A percentile compares a stretch with the other conserved stretches of the same genome.
Conservation (phyloP, 2,797 vertebrate genomes). For the Cynopterus sphinx region DNA sequence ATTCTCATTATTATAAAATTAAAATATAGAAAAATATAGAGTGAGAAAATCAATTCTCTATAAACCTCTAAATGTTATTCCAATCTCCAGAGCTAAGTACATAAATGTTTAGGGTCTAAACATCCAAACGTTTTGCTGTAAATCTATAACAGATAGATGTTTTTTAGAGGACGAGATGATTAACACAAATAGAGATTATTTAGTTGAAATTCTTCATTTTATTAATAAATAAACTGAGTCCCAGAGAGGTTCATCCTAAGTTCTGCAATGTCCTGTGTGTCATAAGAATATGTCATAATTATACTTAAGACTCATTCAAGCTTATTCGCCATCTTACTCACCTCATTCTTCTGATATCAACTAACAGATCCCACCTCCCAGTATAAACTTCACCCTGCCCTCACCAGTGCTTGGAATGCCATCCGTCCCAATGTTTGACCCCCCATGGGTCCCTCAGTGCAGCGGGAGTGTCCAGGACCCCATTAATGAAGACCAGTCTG, state of each 20-base stretch:
- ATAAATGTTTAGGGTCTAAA: background rate
- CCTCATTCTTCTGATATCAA: slow-evolving; percentile 16
- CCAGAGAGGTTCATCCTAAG: background rate
- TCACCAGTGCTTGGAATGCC: slow-evolving; percentile 99
- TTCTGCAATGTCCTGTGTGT: background rate
- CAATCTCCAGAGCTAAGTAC: background rate
- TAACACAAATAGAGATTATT: background rate
- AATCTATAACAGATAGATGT: background rate
- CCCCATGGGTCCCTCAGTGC: slow-evolving; percentile 98
- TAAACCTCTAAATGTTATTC: background rate
- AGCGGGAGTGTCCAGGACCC: slow-evolving; percentile 97
- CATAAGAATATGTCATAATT: background rate
- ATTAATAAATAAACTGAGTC: background rate
- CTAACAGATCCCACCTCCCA: slow-evolving; percentile 96
- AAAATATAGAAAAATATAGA: background rate
- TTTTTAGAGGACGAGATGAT: background rate
- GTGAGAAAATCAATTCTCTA: background rate
- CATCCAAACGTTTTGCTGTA: background rate
- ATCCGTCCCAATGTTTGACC: slow-evolving; percentile 99
- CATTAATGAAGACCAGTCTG: slow-evolving; percentile 98
- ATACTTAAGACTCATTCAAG: background rate
- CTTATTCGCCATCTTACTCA: background rate
- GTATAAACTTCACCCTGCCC: slow-evolving; percentile 99
- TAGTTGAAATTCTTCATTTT: slow-evolving; percentile 15
- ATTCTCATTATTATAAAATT: slow-evolving; percentile 19